Evolutionary conservation across 2,888 invertebrate species (phyloP), one percentile per base, ranked within the genome.

Genomic region (Artemia sinica): DNA sequence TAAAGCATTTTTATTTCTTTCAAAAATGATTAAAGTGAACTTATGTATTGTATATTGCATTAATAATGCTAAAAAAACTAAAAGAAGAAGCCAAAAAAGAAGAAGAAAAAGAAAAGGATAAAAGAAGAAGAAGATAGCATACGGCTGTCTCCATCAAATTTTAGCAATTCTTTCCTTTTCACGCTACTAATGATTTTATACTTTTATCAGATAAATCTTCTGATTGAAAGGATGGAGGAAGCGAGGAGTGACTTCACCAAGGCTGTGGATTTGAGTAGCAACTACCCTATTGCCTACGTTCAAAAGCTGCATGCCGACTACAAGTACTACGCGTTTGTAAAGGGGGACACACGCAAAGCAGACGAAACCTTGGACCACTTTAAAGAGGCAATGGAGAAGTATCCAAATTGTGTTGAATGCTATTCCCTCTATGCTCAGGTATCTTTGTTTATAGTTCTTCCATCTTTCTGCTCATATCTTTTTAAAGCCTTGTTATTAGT

Each of bases 221-320:
- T 94, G 67, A 79, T 90, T 75, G 92, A 92, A 70, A 85, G 86
- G 73, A 82, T 90, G 74, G 85, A 87, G 67, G 86, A 87, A 73
- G 93, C 95, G 0, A 83, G 88, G 69, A 77, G 81, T 14, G 91
- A 95, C 77, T 94, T 94, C 78, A 83, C 84, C 14, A 79, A 77
- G 73, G 95, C 94, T 50, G 84, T 86, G 65, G 80, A 85, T 73
- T 79, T 93, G 49, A 88, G 89, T 75, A 90, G 93, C 3, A 80
- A 88, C 72, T 91, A 91, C 77, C 86, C 89, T 4, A 85, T 92
- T 75, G 89, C 91, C 4, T 86, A 84, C 73, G 89, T 91, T 68
- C 95, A 95, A 77, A 92, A 91, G 78, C 89, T 89, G 76, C 94
- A 91, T 78, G 87, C 88, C 51, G 88, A 91, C 76, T 93, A 91